Percentiles rank a stretch among this genome's conserved stretches.
phyloP scores from a whole-genome alignment of 1,140 invertebrate species.

The Aphis gossypii region DNA sequence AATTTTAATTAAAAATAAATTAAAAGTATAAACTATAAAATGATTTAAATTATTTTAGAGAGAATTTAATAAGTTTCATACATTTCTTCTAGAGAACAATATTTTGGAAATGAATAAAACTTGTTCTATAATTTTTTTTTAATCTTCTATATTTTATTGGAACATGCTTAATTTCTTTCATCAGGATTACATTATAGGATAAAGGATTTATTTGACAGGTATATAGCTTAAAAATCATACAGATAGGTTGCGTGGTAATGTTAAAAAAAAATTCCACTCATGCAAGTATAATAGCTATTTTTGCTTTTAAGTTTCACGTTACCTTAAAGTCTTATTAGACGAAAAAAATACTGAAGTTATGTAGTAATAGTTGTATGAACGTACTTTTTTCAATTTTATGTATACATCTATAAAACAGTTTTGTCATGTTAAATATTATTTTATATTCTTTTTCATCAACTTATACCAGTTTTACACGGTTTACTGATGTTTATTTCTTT shows the following conservation, averaged over 20 bases:
- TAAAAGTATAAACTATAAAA: not conserved
- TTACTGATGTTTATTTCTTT: not conserved
- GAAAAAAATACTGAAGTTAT: not conserved
- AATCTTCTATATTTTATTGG: slow-evolving; percentile 8
- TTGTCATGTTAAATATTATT: not conserved
- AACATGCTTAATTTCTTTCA: not conserved
- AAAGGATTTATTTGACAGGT: not conserved
- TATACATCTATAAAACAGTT: not conserved
- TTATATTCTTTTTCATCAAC: not conserved
- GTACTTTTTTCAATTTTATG: not conserved
- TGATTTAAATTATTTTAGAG: not conserved
- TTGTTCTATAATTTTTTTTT: not conserved
- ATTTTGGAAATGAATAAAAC: not conserved
- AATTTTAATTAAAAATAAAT: not conserved
- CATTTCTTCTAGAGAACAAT: not conserved
- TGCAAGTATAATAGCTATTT: slow-evolving; percentile 8
- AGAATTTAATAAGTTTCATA: not conserved
- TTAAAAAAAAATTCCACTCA: not conserved
- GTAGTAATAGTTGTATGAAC: not conserved
- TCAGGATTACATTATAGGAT: not conserved
- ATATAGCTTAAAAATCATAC: not conserved
- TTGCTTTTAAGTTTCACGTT: not conserved
- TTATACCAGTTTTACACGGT: not conserved
- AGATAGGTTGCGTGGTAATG: not conserved
- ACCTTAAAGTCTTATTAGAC: not conserved